A percentile compares a stretch with the other conserved stretches of the same genome.
Evolutionary conservation across 1,140 invertebrate species (phyloP).

Genomic region (Magallana ariakensis): DNA sequence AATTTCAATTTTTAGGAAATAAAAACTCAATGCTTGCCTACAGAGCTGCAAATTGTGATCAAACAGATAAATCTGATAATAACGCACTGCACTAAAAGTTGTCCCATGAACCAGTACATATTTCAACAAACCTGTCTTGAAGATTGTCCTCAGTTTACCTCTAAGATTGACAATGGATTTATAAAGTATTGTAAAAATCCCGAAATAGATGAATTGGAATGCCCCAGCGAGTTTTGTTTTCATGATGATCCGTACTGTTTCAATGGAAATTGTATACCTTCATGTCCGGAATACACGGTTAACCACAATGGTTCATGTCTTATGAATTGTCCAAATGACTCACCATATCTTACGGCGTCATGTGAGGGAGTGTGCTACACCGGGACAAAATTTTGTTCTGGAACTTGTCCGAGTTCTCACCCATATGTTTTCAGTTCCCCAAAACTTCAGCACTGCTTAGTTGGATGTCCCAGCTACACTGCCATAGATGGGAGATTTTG

Average conservation of each 20-base stretch:
- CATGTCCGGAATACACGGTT: constrained; percentile 40
- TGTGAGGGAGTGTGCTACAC: constrained; percentile 20
- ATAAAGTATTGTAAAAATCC: neutral
- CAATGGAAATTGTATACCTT: neutral
- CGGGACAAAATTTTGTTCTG: constrained; percentile 1
- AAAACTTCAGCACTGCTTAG: neutral
- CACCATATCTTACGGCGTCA: constrained; percentile 3
- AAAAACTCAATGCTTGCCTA: constrained; percentile 10
- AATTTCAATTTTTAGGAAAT: neutral
- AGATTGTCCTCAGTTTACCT: neutral
- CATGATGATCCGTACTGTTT: constrained; percentile 5
- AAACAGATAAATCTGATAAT: neutral
- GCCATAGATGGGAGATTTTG: neutral
- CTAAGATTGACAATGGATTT: constrained; percentile 7
- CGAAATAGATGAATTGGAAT: neutral
- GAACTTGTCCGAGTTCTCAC: constrained; percentile 12
- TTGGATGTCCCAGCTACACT: neutral
- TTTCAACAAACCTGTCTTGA: neutral
- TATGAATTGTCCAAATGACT: constrained; percentile 27
- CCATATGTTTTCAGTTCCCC: neutral
- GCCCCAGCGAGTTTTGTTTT: neutral
- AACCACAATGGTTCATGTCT: constrained; percentile 18
- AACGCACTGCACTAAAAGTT: neutral
- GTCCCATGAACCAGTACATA: neutral
- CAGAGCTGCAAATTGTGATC: neutral